Evolutionary conservation across 2,113 vertebrate species (phyloP).

Genomic region (Antechinus flavipes): DNA sequence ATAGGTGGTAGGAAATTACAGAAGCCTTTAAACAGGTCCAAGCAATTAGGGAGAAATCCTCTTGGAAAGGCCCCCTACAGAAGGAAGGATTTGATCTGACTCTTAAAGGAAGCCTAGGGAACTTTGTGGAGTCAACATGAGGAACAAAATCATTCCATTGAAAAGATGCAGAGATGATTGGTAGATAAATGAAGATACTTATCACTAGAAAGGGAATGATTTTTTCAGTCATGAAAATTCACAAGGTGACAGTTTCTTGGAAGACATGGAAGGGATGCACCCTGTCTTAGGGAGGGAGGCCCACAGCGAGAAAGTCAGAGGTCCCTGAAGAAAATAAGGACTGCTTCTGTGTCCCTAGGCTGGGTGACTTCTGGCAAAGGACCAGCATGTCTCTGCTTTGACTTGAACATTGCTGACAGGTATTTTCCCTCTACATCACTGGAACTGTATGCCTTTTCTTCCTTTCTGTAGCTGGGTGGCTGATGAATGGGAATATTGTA

Average conservation of each 20-base stretch:
- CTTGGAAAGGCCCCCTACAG: too few species aligned
- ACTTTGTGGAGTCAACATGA: too few species aligned
- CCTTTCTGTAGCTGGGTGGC: conserved; percentile 89
- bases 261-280: neutral
- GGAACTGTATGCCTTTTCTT: rapidly evolving
- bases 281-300: neutral
- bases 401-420: neutral
- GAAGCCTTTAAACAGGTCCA: too few species aligned
- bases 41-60: too few species aligned
- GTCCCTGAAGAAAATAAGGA: neutral
- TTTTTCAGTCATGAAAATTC: neutral
- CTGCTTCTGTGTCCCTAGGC: neutral
- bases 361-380: neutral
- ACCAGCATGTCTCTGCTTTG: neutral
- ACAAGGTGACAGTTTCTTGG: neutral
- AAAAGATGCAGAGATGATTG: neutral
- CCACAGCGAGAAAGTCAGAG: neutral
- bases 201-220: neutral
- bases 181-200: neutral
- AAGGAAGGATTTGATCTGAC: too few species aligned
- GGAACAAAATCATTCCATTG: neutral
- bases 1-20: too few species aligned
- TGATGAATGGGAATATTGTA: conserved; percentile 96
- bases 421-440: rapidly evolving
- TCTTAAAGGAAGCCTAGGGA: too few species aligned